Evolutionary conservation across 2,113 vertebrate genomes (phyloP), one percentile per base, ranked within the genome.

Genomic region (Eretmochelys imbricata): DNA sequence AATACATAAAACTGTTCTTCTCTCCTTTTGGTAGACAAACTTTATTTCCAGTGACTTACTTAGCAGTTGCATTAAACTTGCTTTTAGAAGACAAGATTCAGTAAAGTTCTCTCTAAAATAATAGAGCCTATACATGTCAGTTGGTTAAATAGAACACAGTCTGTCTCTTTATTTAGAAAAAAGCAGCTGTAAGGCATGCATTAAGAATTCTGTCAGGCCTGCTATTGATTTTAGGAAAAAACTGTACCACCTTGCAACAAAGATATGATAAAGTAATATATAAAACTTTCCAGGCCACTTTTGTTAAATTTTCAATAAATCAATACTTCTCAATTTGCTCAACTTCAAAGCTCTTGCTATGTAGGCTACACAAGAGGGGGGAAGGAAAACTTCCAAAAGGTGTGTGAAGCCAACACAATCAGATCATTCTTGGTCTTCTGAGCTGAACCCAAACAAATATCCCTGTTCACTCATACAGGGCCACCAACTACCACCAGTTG

Each of bases 321-420:
- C 90, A 89, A 93, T 95, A 93, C 25, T 89, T 94, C 79, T 94
- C 14, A 85, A 72, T 93, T 91, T 88, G 42, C 50, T 95, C 22
- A 94, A 84, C 54, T 86, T 82, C 86, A 91, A 91, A 80, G 69
- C 38, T 89, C 80, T 88, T 95, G 31, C 22, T 91, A 53, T 29
- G 80, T 81, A 91, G 53, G 3, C 8, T 59, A 76, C 11, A 75
- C 4, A 78, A 65, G 13, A 87, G 19, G 35, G 82, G 57, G 76
- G 57, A 92, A 82, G 86, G 88, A 78, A 95, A 76, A 89, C 11
- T 85, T 95, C 29, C 29, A 89, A n/a, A 62, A 59, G 76, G 5
- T 48, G 14, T 27, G 31, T 46, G 17, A 53, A 86, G 72, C 11
- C 12, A 54, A 54, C 7, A 75, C 50, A 86, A 55, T 79, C 10